These are phyloP conservation scores for Anguilla anguilla DNA, from an alignment of 2,797 vertebrate genomes.

Conservation along the genomic window DNA sequence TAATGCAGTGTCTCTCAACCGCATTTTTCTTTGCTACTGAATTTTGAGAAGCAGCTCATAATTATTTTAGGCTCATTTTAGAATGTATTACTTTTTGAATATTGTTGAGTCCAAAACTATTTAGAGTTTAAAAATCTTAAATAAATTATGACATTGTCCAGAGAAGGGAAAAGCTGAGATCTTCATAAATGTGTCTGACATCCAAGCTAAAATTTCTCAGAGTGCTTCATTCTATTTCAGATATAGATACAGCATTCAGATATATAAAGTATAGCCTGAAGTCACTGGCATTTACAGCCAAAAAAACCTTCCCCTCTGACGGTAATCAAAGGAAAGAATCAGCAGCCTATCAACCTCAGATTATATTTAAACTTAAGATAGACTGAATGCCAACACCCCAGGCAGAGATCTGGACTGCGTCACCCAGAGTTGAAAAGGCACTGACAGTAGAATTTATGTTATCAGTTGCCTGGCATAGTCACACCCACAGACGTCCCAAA, in stretches of 20 bases:
- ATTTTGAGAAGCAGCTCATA: neutral
- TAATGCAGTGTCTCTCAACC: neutral
- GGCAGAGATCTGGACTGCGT: neutral
- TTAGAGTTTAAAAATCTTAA: neutral
- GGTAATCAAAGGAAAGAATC: neutral
- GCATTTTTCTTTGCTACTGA: neutral
- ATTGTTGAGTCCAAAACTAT: neutral
- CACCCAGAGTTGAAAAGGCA: neutral
- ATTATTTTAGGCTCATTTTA: neutral
- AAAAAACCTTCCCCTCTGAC: neutral
- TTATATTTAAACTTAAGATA: neutral
- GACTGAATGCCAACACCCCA: neutral
- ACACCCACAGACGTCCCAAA: neutral
- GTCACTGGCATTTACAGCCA: neutral
- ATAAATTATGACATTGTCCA: neutral
- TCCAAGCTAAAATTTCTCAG: neutral
- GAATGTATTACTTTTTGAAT: neutral
- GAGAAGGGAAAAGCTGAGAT: neutral
- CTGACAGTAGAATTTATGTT: neutral
- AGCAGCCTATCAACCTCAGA: neutral
- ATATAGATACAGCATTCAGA: neutral
- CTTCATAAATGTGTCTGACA: neutral
- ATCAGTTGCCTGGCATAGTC: neutral
- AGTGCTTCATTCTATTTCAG: neutral
- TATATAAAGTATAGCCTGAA: neutral